Conservation (phyloP, 2,797 vertebrate species). For the Karalla daura region DNA sequence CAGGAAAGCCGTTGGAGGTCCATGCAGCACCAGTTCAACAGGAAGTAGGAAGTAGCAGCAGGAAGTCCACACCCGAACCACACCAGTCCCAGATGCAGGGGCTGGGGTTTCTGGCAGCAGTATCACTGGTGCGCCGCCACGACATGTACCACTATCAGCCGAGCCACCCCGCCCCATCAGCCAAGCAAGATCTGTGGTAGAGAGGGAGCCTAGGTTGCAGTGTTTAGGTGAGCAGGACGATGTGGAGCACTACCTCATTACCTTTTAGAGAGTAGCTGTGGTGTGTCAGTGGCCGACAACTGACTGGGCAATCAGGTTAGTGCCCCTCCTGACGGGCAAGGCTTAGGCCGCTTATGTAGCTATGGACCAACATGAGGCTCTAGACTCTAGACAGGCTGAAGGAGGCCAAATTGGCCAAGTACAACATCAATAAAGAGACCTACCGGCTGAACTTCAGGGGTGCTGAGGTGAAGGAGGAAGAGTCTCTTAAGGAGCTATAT, state of each 20-base stretch:
- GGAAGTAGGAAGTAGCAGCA: too few species aligned
- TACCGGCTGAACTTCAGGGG: not conserved
- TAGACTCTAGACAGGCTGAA: not conserved
- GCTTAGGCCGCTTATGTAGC: not conserved
- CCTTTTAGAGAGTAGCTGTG: not conserved
- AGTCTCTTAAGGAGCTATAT: too few species aligned
- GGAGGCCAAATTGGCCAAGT: not conserved
- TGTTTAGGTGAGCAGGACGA: not conserved
- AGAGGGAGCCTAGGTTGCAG: not conserved
- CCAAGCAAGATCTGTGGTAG: too few species aligned
- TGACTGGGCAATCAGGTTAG: not conserved
- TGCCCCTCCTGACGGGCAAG: not conserved
- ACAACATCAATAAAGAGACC: not conserved
- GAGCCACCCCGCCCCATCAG: too few species aligned
- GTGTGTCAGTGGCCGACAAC: not conserved
- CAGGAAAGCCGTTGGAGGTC: too few species aligned
- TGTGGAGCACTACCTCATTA: not conserved
- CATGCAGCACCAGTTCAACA: too few species aligned
- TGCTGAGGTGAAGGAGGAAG: not conserved
- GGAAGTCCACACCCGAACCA: too few species aligned
- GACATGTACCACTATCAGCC: too few species aligned
- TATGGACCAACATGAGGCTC: not conserved
- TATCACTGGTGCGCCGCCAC: too few species aligned
- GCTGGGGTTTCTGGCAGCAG: too few species aligned
- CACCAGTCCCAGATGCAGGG: too few species aligned